These are phyloP conservation scores for Ganaspis brasiliensis DNA, from an alignment of 2,888 invertebrate species.

Conservation along the genomic window DNA sequence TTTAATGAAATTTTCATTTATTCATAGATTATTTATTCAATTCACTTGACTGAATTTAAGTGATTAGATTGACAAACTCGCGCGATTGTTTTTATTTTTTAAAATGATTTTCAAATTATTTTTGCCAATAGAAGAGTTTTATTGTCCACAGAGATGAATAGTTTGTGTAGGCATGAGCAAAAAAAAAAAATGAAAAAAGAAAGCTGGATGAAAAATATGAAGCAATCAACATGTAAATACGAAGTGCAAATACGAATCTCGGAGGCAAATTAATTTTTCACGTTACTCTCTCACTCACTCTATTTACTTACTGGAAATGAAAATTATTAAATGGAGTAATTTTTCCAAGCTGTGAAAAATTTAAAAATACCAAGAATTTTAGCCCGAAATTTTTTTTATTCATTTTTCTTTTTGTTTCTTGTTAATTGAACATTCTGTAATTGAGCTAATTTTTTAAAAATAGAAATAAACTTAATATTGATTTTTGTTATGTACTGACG, in stretches of 20 bases:
- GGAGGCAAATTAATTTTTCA: slow-evolving; percentile 35
- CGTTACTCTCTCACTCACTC: background rate
- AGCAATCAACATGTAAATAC: slow-evolving; percentile 38
- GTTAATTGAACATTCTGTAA: no score
- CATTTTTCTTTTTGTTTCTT: no score
- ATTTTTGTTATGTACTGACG: no score
- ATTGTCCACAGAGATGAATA: background rate
- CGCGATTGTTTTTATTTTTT: background rate
- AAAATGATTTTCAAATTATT: background rate
- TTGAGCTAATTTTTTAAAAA: background rate
- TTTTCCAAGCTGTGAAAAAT: slow-evolving; percentile 2
- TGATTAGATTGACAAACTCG: no score
- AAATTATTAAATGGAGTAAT: slow-evolving; percentile 15
- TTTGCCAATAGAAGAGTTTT: background rate
- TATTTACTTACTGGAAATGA: background rate
- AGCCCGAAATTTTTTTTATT: background rate
- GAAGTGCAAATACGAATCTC: slow-evolving; percentile 18
- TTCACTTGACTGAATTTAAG: no score
- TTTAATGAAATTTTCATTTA: no score
- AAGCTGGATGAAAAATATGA: slow-evolving; percentile 18
- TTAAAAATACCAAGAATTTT: background rate
- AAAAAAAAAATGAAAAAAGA: background rate
- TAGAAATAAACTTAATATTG: no score
- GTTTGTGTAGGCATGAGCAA: background rate
- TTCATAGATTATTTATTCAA: no score